These are phyloP conservation scores for Orthochromis indermauri DNA, from an alignment of 2,113 vertebrate species.

Conservation along the genomic window DNA sequence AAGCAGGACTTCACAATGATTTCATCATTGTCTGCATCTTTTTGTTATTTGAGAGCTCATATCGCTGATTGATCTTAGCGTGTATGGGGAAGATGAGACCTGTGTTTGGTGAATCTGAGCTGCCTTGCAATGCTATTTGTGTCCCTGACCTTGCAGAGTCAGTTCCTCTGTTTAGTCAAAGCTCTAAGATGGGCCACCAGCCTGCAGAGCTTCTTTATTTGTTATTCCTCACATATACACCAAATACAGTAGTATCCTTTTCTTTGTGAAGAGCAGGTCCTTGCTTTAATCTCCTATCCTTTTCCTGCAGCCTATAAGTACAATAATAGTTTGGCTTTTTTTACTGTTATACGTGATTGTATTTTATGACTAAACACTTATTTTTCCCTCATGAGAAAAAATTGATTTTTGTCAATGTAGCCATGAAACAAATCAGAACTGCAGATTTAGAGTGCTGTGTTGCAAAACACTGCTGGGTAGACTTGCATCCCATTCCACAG, in stretches of 20 bases:
- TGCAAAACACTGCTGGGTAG: background rate
- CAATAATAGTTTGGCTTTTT: background rate
- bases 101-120: conserved; percentile 1
- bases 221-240: background rate
- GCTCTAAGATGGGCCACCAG: background rate
- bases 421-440: background rate
- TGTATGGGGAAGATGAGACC: background rate
- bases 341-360: background rate
- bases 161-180: background rate
- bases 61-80: background rate
- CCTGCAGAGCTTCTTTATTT: background rate
- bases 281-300: background rate
- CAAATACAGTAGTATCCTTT: background rate
- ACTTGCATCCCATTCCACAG: background rate
- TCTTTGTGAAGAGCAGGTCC: background rate
- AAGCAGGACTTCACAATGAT: background rate
- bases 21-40: background rate
- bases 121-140: conserved; percentile 1
- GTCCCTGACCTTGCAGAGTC: background rate
- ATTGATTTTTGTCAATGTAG: background rate
- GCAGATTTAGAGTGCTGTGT: background rate
- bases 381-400: background rate
- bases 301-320: background rate
- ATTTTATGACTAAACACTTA: background rate
- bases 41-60: background rate